Base-by-base conservation (phyloP, 2,797 vertebrate genomes). In the Carapus acus region DNA sequence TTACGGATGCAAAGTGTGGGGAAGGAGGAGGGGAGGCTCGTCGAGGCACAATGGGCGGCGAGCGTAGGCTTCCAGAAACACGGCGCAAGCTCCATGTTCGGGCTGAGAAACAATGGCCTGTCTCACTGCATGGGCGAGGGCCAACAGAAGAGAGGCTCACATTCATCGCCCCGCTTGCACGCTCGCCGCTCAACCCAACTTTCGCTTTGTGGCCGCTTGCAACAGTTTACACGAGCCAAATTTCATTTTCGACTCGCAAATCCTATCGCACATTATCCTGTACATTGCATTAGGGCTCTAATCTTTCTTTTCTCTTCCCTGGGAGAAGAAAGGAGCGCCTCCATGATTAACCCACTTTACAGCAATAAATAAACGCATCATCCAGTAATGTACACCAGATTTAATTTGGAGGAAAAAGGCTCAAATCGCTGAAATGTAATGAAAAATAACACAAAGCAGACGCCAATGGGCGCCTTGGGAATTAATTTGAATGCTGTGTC, bases 311-410 rank as follows among this genome's bases (percentile, higher is more conserved):
- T 85, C 85, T 86, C 77, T 87, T 83, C 74, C 73, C 76, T 55
- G 13, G 43, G 71, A 79, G 83, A 88, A 88, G 86, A 88, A 88
- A 84, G 71, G 64, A 84, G 83, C 78, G 71, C 84, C 83, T 86
- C 71, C 77, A 70, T 88, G 87, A 89, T 89, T 90, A 90, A 88
- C 88, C 86, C 85, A 89, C 87, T 88, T 87, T 89, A 87, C 81
- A 83, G 81, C 83, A 86, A 86, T 87, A 88, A 89, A 86, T 88
- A 87, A 88, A 88, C 72, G 78, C 78, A 74, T 81, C 81, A 86
- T 74, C 77, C 74, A 76, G 81, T 85, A 85, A 86, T 86, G 81
- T 85, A 83, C 77, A 84, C 82, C 84, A 86, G 82, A 89, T 88
- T 89, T 88, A 88, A 90, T 88, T 88, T 85, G 79, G 67, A 67